Percentiles rank a stretch among this genome's conserved stretches.
Evolutionary conservation across 1,140 invertebrate genomes (phyloP).

Genomic region (Trachelipus rathkii): DNA sequence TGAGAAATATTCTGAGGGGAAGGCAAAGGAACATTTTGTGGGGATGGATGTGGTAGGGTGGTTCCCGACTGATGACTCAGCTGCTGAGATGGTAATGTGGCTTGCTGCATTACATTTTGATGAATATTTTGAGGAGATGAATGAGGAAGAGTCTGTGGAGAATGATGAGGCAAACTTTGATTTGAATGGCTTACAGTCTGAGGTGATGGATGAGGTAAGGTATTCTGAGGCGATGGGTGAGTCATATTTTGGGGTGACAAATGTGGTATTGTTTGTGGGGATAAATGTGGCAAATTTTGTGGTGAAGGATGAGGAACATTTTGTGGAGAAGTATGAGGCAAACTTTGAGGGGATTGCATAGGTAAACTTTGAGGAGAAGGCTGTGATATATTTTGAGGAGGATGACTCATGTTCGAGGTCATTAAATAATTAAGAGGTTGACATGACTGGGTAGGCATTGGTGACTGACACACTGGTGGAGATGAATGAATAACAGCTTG

Average conservation of each 20-base stretch:
- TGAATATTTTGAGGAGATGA: not conserved
- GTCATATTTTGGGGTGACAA: not conserved
- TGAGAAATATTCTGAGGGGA: not conserved
- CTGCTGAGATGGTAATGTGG: not conserved
- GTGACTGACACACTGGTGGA: not conserved
- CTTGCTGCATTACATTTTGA: not conserved
- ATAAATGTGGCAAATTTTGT: not conserved
- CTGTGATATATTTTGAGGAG: not conserved
- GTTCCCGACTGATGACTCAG: not conserved
- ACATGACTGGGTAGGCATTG: not conserved
- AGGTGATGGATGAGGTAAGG: not conserved
- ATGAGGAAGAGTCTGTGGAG: not conserved
- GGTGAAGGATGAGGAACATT: slow-evolving; percentile 2
- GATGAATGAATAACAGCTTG: not conserved
- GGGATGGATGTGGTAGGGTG: not conserved
- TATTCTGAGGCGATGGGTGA: slow-evolving; percentile 3
- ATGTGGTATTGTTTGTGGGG: not conserved
- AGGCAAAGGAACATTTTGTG: not conserved
- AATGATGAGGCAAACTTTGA: not conserved
- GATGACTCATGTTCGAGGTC: not conserved
- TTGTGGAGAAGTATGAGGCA: not conserved
- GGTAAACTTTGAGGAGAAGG: not conserved
- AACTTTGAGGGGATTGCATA: not conserved
- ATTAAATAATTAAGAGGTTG: slow-evolving; percentile 5
- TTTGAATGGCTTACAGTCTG: not conserved